A percentile compares a stretch with the other conserved stretches of the same genome.
These are phyloP conservation scores for Avahi laniger DNA, from an alignment of 2,797 vertebrate genomes.

Conservation along the genomic window DNA sequence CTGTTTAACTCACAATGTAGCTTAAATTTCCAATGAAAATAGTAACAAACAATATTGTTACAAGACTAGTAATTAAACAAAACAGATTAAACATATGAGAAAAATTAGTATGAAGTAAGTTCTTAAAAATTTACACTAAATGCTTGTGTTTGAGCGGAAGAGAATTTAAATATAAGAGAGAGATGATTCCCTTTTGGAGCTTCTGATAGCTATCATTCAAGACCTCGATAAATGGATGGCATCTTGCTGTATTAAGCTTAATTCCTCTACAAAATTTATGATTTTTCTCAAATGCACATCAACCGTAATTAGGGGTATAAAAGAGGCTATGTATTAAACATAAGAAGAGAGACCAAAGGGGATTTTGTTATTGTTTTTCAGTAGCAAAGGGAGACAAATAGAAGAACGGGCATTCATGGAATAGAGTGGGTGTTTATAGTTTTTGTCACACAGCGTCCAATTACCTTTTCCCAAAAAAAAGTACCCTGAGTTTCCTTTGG, in stretches of 20 bases:
- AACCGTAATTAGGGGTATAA: background rate
- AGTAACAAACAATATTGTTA: background rate
- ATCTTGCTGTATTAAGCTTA: background rate
- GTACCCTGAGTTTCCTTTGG: background rate
- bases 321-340: background rate
- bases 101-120: background rate
- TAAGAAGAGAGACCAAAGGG: background rate
- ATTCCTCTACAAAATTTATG: background rate
- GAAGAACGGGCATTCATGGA: background rate
- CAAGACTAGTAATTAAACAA: constrained; percentile 44
- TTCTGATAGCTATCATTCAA: background rate
- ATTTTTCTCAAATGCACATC: background rate
- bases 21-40: constrained; percentile 42
- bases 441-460: background rate
- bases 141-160: background rate
- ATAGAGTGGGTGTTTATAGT: background rate
- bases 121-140: background rate
- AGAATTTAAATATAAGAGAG: background rate
- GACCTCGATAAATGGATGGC: background rate
- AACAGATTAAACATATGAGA: constrained; percentile 18
- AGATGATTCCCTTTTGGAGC: background rate
- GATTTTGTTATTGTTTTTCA: background rate
- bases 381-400: background rate
- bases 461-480: background rate
- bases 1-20: background rate